phyloP scores from a whole-genome alignment of 1,140 invertebrate genomes.

The Trichonephila clavipes region DNA sequence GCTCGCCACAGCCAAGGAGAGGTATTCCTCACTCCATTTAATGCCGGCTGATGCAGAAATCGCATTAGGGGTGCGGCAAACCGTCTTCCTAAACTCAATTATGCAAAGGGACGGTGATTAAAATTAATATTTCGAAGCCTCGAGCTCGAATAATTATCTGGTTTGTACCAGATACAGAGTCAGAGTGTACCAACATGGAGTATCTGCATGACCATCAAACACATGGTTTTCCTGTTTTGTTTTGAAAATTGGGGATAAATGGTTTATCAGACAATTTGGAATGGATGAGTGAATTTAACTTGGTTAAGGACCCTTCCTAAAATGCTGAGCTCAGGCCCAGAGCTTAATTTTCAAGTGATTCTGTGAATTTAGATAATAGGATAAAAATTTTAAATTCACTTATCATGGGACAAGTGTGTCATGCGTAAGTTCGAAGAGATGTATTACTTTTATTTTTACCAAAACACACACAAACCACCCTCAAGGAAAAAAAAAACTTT shows the following conservation, averaged over 20 bases:
- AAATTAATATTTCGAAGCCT: conserved; percentile 69
- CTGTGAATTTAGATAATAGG: not conserved
- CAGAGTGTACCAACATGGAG: not conserved
- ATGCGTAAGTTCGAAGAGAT: too few species aligned
- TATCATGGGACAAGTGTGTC: too few species aligned
- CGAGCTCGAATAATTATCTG: conserved; percentile 48
- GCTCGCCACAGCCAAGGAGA: conserved; percentile 44
- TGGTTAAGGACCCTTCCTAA: not conserved
- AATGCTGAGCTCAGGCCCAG: not conserved
- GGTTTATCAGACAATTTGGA: not conserved
- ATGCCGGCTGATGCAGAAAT: conserved; percentile 40
- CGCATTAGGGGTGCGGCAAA: conserved; percentile 56
- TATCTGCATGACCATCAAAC: not conserved
- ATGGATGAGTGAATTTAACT: not conserved
- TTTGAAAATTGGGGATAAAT: not conserved
- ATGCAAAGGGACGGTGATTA: conserved; percentile 70
- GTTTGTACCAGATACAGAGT: conserved; percentile 11
- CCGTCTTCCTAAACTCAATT: conserved; percentile 68
- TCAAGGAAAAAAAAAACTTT: too few species aligned
- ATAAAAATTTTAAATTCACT: too few species aligned
- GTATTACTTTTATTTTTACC: too few species aligned
- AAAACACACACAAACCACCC: too few species aligned
- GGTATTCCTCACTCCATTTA: conserved; percentile 63
- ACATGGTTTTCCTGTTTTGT: conserved; percentile 9
- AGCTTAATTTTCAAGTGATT: not conserved